Evolutionary conservation across 2,113 vertebrate genomes (phyloP), one percentile per base, ranked within the genome.

Genomic region (Otolemur garnettii): DNA sequence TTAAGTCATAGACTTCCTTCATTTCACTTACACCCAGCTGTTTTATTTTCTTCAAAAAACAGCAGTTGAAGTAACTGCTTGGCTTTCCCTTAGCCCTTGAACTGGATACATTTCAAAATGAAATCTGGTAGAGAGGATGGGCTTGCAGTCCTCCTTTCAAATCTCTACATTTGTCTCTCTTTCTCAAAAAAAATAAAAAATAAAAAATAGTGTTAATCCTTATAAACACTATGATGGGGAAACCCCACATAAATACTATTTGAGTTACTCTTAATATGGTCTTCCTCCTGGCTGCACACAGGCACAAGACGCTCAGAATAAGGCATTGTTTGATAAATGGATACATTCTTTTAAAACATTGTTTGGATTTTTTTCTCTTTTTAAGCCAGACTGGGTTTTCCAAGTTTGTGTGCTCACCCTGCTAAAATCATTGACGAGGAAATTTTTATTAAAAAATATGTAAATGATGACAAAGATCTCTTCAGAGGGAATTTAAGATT

Each of bases 1-100:
- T 98, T 98, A 98, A 98, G 98, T 98, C 98, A 97, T 97, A 98
- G 96, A 97, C 84, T 97, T 96, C 97, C 98, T 98, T 98, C 98
- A 98, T 98, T 98, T 98, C 98, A 98, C 98, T 98, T 98, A 98
- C 95, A 98, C 98, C 98, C 98, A 98, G 98, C 98, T 98, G 97
- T 98, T 98, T 98, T 98, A 98, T 98, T 98, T 98, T 98, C 98
- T 98, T 98, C 98, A 98, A 98, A 98, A 98, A 98, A 98, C 97
- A 98, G 45, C 64, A 62, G 97, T 95, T 98, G 97, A 98, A 98
- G 97, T 96, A 97, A 98, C 98, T 98, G 96, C 97, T 98, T 98
- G 98, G 97, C 97, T 98, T 98, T 97, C 98, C 94, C 98, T 98
- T 98, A 98, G 98, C 98, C 98, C 98, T 97, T 98, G 97, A 98